Evolutionary conservation across 2,113 vertebrate species (phyloP), one percentile per base, ranked within the genome.

Genomic region (Rousettus leschenaultii): DNA sequence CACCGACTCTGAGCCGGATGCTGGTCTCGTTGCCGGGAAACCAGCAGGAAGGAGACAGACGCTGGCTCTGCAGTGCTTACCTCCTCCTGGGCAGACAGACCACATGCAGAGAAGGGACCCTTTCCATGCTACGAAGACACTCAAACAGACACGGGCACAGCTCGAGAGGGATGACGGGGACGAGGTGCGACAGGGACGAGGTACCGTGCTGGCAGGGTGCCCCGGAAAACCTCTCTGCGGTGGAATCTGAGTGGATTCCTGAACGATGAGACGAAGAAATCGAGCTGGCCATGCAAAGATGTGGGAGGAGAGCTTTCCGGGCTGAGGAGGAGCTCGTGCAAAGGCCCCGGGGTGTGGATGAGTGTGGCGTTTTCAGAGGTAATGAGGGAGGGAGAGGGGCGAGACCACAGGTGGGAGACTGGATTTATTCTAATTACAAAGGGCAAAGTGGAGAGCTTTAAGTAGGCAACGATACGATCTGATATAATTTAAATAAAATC

Each of bases 161-260:
- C 12, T 35, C 0, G 0, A 59, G 16, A 15, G 40, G 6, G 33
- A 9, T 55, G 0, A 6, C 3, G 11, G 51, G 7, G 16, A 59
- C 2, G 0, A 84, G 68, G 18, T 22, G 1, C n/a, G 0, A 6
- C 2, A 14, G 51, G 7, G 16, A 65, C 3, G 0, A 79, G 68
- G 18, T 22, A 0, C 38, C 3, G 1, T 3, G 33, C 53, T 40
- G 18, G 16, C 7, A 3, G 38, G 45, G 24, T 75, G 45, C 35
- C n/a, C 19, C 0, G 14, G 51, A 71, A n/a, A 26, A 13, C 9
- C 48, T 14, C 68, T 70, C 57, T 6, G 7, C 22, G 33, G 2
- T 59, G n/a, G n/a, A 11, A 11, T 66, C 48, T 10, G 4, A 18
- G 51, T 38, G 30, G 70, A 53, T 80, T n/a, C 75, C 24, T 26